A percentile compares a stretch with the other conserved stretches of the same genome.
phyloP scores from a whole-genome alignment of 2,888 invertebrate species.

The Microplitis manilae region DNA sequence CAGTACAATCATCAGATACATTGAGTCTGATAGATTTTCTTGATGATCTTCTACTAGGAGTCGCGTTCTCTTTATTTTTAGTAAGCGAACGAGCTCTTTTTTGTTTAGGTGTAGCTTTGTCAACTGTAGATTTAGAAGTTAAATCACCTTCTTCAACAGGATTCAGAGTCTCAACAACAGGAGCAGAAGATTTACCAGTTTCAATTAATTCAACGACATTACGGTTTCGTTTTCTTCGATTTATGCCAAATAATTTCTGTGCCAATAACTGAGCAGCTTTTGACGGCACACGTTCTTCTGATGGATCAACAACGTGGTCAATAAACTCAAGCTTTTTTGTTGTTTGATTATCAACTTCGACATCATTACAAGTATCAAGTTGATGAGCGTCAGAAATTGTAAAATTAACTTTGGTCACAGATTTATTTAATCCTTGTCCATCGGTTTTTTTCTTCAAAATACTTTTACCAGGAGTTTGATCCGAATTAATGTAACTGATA shows the following conservation, averaged over 20 bases:
- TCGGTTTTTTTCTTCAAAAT: slow-evolving; percentile 60
- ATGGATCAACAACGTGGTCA: neutral
- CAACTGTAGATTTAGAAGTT: no score
- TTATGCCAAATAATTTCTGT: neutral
- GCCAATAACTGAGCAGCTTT: neutral
- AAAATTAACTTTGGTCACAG: slow-evolving; percentile 62
- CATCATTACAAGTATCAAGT: slow-evolving; percentile 43
- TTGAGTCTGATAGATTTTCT: slow-evolving; percentile 54
- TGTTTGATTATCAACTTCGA: slow-evolving; percentile 38
- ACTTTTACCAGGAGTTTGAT: slow-evolving; percentile 63
- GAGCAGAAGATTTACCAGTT: no score
- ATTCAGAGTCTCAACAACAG: no score
- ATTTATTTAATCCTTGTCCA: slow-evolving; percentile 46
- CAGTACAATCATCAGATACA: slow-evolving; percentile 51
- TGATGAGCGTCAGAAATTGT: slow-evolving; percentile 53
- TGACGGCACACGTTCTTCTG: slow-evolving; percentile 9
- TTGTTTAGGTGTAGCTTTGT: no score
- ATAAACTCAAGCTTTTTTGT: slow-evolving; percentile 19
- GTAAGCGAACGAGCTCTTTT: no score
- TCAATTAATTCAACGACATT: no score
- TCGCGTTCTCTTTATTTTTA: slow-evolving; percentile 11
- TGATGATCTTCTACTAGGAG: slow-evolving; percentile 43
- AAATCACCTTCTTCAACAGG: no score
- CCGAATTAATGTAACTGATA: slow-evolving; percentile 61
- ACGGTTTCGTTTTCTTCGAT: neutral